Conservation (phyloP, 2,113 vertebrate genomes). For the Chloebia gouldiae region DNA sequence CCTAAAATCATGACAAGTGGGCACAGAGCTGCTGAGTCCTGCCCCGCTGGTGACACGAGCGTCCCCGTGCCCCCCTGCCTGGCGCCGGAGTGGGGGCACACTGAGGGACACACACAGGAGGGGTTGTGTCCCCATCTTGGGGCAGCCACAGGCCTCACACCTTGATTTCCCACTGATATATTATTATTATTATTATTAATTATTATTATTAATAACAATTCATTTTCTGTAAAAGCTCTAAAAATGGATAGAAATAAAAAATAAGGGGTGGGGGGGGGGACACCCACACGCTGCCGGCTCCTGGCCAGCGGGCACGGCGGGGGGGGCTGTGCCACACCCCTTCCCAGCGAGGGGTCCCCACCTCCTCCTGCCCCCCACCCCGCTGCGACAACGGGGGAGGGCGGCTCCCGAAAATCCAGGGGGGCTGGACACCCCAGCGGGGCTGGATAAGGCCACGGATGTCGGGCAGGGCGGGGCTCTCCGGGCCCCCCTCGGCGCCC, state of each 20-base stretch:
- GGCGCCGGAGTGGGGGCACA: background rate
- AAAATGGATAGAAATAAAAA: background rate
- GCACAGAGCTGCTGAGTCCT: rapidly evolving
- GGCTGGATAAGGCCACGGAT: background rate
- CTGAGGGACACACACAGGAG: background rate
- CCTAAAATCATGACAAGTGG: rapidly evolving
- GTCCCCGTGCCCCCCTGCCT: background rate
- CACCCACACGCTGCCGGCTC: background rate
- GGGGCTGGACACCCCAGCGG: background rate
- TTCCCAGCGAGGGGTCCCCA: background rate
- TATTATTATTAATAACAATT: background rate
- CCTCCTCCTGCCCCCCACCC: background rate
- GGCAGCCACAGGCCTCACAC: background rate
- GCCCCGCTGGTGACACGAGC: rapidly evolving
- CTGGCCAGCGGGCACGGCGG: background rate
- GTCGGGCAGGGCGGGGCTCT: background rate
- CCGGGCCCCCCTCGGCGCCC: rapidly evolving
- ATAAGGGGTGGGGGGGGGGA: background rate
- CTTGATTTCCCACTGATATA: background rate
- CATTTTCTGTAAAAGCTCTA: conserved; percentile 14
- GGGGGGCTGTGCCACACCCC: background rate
- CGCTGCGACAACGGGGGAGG: rapidly evolving
- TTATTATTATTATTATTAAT: background rate
- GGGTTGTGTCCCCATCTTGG: rapidly evolving
- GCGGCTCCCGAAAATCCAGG: background rate